These are phyloP conservation scores for Cherax destructor DNA, from an alignment of 1,140 invertebrate species.

Conservation along the genomic window DNA sequence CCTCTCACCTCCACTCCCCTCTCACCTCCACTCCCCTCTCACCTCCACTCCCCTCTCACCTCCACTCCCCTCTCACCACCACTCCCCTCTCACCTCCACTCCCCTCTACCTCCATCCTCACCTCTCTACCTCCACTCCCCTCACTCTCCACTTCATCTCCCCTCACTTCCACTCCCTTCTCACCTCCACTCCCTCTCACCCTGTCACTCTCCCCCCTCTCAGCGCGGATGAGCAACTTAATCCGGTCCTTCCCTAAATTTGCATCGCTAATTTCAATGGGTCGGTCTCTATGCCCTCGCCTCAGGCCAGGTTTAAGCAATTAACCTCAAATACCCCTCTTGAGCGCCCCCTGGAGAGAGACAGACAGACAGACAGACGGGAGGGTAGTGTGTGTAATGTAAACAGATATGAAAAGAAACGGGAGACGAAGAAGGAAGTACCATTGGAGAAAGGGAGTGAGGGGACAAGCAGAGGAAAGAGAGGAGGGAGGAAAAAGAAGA, in stretches of 20 bases:
- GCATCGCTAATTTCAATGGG: slow-evolving; percentile 64
- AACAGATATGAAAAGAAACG: too few species aligned
- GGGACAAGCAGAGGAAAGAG: too few species aligned
- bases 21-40: background rate
- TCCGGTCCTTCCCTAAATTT: slow-evolving; percentile 37
- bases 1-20: too few species aligned
- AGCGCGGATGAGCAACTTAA: slow-evolving; percentile 39
- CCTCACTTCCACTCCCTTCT: background rate
- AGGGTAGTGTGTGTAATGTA: too few species aligned
- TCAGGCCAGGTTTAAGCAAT: slow-evolving; percentile 58
- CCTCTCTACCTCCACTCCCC: background rate
- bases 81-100: background rate
- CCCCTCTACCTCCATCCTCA: background rate
- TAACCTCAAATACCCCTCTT: slow-evolving; percentile 53
- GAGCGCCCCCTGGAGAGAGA: background rate
- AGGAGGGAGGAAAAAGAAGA: too few species aligned
- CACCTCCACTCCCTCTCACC: background rate
- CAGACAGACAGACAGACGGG: too few species aligned
- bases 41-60: too few species aligned
- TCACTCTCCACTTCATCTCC: background rate
- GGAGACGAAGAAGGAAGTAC: too few species aligned
- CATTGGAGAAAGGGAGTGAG: too few species aligned
- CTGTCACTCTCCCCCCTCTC: background rate
- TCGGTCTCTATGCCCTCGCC: slow-evolving; percentile 21
- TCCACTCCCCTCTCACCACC: background rate